Evolutionary conservation across 1,140 invertebrate species (phyloP).

Genomic region (Rhyzopertha dominica): DNA sequence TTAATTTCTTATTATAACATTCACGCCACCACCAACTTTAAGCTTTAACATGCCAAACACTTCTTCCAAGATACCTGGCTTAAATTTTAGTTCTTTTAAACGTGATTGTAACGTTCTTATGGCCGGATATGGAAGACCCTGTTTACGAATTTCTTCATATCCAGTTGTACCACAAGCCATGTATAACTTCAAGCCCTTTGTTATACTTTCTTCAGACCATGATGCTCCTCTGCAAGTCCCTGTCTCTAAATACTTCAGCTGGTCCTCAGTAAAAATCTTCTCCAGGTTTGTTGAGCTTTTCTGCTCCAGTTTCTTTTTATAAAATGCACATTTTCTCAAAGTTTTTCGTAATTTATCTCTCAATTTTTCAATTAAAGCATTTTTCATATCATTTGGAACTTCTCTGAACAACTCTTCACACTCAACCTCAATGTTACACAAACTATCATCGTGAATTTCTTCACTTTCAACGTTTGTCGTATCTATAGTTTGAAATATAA

Average conservation of each 20-base stretch:
- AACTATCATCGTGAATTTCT: too few relatives aligned
- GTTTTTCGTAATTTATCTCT: not conserved
- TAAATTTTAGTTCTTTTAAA: conserved; percentile 13
- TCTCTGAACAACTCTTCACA: too few relatives aligned
- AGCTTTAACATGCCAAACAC: conserved; percentile 10
- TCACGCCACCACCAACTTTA: conserved; percentile 2
- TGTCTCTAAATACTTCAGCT: conserved; percentile 5
- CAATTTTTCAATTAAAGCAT: not conserved
- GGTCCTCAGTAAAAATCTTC: conserved; percentile 11
- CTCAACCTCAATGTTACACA: too few relatives aligned
- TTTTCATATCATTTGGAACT: not conserved
- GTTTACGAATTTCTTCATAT: conserved; percentile 16
- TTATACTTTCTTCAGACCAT: conserved; percentile 8
- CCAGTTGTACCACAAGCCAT: conserved; percentile 15
- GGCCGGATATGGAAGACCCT: conserved; percentile 13
- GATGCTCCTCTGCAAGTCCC: not conserved
- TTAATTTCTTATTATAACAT: not conserved
- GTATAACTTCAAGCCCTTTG: conserved; percentile 14
- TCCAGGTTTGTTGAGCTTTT: not conserved
- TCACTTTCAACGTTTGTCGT: too few relatives aligned
- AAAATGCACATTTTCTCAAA: not conserved
- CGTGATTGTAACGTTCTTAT: conserved; percentile 15
- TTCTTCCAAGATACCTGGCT: conserved; percentile 16
- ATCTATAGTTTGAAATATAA: too few relatives aligned
- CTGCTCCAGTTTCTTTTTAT: not conserved